Conservation (phyloP, 2,888 invertebrate genomes). For the Coleophora flavipennella region DNA sequence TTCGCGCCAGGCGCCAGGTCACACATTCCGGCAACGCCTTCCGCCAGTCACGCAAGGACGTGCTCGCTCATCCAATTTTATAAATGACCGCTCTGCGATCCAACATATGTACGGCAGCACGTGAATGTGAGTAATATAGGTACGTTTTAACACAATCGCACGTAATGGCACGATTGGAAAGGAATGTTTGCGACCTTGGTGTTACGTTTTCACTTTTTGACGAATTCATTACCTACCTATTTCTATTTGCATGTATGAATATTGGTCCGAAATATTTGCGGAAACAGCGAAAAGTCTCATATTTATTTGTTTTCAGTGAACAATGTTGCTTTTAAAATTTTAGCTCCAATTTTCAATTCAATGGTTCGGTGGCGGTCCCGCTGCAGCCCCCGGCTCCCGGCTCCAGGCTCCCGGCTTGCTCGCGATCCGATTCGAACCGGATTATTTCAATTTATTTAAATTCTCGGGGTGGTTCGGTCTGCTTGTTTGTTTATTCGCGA, state of each 20-base stretch:
- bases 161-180: slow-evolving; percentile 17
- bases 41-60: slow-evolving; percentile 44
- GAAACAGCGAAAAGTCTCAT: too few species aligned
- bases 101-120: slow-evolving; percentile 15
- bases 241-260: too few species aligned
- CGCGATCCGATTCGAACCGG: too few species aligned
- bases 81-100: slow-evolving; percentile 40
- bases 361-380: too few species aligned
- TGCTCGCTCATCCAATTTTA: slow-evolving; percentile 40
- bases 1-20: slow-evolving; percentile 31
- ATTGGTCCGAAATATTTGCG: too few species aligned
- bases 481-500: too few species aligned
- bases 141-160: not conserved
- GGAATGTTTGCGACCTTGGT: slow-evolving; percentile 23
- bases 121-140: not conserved
- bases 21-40: slow-evolving; percentile 48
- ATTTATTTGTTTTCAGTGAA: too few species aligned
- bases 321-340: too few species aligned
- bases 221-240: slow-evolving; percentile 8
- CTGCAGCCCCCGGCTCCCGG: too few species aligned
- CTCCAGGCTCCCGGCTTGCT: too few species aligned
- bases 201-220: slow-evolving; percentile 17
- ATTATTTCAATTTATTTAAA: not conserved
- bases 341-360: too few species aligned
- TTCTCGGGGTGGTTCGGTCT: not conserved